phyloP scores from a whole-genome alignment of 2,888 invertebrate genomes.

The Drosophila suboccidentalis region DNA sequence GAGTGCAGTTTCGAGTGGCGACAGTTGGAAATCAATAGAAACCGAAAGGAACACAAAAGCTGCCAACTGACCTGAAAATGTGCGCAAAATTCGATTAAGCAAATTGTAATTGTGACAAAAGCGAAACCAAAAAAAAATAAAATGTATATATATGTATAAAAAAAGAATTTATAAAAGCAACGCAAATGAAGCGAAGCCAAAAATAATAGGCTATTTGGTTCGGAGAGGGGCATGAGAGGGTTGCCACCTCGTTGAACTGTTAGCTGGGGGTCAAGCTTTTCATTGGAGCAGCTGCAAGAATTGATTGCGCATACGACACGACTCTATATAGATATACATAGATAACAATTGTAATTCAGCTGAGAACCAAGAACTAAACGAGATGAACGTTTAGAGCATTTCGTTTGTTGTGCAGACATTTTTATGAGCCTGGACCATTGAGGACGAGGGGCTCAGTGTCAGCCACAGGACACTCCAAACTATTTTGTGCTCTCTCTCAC shows the following conservation, averaged over 20 bases:
- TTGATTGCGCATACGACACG: constrained; percentile 77
- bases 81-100: constrained; percentile 72
- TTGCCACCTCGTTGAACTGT: constrained; percentile 30
- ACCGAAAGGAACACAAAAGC: constrained; percentile 54
- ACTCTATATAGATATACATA: constrained; percentile 32
- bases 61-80: constrained; percentile 79
- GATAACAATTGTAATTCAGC: constrained; percentile 53
- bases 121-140: constrained; percentile 22
- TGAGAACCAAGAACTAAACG: constrained; percentile 21
- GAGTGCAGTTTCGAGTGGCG: constrained; percentile 41
- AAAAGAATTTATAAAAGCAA: constrained; percentile 30
- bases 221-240: constrained; percentile 11
- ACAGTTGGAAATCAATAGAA: constrained; percentile 62
- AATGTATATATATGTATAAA: constrained; percentile 15
- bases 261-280: constrained; percentile 41
- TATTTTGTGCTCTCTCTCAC: constrained; percentile 10
- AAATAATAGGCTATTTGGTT: constrained; percentile 53
- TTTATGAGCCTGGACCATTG: constrained; percentile 62
- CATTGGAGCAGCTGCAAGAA: constrained; percentile 66
- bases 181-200: constrained; percentile 57
- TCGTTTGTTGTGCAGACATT: constrained; percentile 68
- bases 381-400: constrained; percentile 39
- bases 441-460: constrained; percentile 42
- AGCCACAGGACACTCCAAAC: constrained; percentile 26
- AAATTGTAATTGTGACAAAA: constrained; percentile 70